Conservation (phyloP, 2,888 invertebrate species). For the Deroplatys truncata region DNA sequence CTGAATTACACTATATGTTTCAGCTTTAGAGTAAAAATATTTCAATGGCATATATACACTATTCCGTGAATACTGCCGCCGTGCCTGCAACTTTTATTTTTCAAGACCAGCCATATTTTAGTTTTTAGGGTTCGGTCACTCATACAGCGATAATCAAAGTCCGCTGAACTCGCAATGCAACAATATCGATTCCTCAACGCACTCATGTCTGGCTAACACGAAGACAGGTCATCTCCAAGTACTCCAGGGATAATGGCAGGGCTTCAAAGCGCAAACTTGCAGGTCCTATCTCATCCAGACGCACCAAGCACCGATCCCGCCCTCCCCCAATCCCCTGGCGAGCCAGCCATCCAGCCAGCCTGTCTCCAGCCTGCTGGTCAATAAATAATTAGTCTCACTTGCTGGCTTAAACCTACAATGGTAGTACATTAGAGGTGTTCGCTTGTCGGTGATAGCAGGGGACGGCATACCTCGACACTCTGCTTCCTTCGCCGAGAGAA, state of each 20-base stretch:
- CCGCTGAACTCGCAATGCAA: neutral
- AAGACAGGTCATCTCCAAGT: neutral
- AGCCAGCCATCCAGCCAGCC: neutral
- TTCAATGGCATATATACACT: too few relatives aligned
- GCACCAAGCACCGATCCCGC: neutral
- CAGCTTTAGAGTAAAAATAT: too few relatives aligned
- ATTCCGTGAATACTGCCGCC: too few relatives aligned
- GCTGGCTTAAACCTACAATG: neutral
- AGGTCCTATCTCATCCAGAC: neutral
- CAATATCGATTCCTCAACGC: neutral
- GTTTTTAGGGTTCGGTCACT: too few relatives aligned
- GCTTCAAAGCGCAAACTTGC: neutral
- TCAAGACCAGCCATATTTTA: too few relatives aligned
- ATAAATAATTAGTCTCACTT: neutral
- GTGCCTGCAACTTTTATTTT: too few relatives aligned
- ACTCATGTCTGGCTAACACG: neutral
- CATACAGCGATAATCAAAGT: too few relatives aligned
- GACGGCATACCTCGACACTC: neutral
- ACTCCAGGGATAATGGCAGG: neutral
- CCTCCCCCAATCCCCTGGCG: neutral
- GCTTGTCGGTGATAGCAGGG: neutral
- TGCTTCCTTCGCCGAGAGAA: neutral
- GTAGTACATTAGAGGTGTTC: neutral
- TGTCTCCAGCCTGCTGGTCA: neutral
- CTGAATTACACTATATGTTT: too few relatives aligned